phyloP scores from a whole-genome alignment of 2,113 vertebrate species.

The Pseudopodoces humilis region DNA sequence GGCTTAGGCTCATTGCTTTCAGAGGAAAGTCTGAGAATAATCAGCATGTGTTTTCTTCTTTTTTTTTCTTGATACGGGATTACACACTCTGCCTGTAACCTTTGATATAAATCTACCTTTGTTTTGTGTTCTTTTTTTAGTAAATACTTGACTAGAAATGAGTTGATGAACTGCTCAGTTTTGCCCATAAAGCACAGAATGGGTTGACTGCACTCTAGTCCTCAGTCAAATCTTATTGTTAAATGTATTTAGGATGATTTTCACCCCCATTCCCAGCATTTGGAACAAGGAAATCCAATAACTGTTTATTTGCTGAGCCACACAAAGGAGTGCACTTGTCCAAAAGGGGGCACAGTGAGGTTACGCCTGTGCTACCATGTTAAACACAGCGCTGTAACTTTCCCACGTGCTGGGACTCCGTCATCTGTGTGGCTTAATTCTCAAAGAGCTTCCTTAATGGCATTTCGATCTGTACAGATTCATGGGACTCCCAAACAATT shows the following conservation, averaged over 20 bases:
- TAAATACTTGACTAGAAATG: neutral
- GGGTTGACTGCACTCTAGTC: neutral
- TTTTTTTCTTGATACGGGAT: neutral
- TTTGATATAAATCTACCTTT: constrained; percentile 16
- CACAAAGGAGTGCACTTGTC: neutral
- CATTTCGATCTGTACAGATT: rapidly evolving
- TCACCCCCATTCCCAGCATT: neutral
- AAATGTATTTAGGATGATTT: neutral
- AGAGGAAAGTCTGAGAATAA: constrained; percentile 33
- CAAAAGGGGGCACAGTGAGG: neutral
- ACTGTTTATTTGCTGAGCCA: neutral
- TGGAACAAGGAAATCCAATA: neutral
- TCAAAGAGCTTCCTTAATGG: rapidly evolving
- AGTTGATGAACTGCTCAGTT: neutral
- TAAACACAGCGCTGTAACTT: rapidly evolving
- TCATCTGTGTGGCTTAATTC: neutral
- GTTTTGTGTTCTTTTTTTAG: neutral
- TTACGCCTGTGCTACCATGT: rapidly evolving
- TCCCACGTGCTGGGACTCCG: neutral
- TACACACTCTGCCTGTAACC: neutral
- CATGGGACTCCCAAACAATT: too few species aligned
- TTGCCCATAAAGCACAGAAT: neutral
- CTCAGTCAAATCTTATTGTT: neutral
- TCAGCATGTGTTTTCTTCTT: neutral
- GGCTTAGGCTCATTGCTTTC: constrained; percentile 29